Evolutionary conservation across 1,140 invertebrate species (phyloP).

Genomic region (Drosophila parabipectinata): DNA sequence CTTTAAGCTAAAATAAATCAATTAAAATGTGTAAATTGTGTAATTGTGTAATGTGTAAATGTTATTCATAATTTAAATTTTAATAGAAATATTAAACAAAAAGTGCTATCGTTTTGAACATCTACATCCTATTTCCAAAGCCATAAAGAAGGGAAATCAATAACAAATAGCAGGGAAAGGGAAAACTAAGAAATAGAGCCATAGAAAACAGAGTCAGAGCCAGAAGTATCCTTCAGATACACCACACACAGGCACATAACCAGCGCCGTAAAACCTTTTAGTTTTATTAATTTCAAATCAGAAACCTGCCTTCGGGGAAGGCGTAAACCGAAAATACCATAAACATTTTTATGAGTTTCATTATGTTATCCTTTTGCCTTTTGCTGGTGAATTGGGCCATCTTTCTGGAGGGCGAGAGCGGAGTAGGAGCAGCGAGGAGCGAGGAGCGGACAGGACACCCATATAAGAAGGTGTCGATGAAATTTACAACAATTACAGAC

Average conservation of each 20-base stretch:
- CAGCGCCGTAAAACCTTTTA: slow-evolving; percentile 74
- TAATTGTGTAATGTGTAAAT: no score
- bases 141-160: slow-evolving; percentile 55
- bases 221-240: slow-evolving; percentile 54
- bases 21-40: no score
- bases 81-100: background rate
- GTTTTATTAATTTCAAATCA: slow-evolving; percentile 80
- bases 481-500: slow-evolving; percentile 55
- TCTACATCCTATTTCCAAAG: background rate
- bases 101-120: background rate
- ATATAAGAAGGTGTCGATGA: no score
- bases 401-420: background rate
- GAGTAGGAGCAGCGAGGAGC: no score
- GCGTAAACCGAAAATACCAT: slow-evolving; percentile 58
- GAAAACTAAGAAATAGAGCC: slow-evolving; percentile 15
- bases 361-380: slow-evolving; percentile 4
- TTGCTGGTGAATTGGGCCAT: background rate
- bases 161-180: slow-evolving; percentile 32
- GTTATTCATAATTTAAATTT: background rate
- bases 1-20: no score
- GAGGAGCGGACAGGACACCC: no score
- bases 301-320: slow-evolving; percentile 42
- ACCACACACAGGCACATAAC: slow-evolving; percentile 16
- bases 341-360: slow-evolving; percentile 56
- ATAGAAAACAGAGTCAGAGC: slow-evolving; percentile 10